Evolutionary conservation across 1,140 invertebrate species (phyloP).

Genomic region (Mya arenaria): DNA sequence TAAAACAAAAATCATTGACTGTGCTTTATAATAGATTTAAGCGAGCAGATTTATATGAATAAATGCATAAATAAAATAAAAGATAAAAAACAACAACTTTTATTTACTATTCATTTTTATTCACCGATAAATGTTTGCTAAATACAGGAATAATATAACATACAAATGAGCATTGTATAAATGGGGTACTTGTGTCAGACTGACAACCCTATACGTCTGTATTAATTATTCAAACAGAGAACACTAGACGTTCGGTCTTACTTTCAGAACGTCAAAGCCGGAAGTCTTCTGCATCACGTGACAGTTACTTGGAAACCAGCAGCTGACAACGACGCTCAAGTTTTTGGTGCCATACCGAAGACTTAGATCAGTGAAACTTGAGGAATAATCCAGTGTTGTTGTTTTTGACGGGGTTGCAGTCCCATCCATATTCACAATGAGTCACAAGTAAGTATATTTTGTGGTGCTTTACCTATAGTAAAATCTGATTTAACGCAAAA

Average conservation of each 20-base stretch:
- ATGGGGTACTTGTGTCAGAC: no score
- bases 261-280: conserved; percentile 36
- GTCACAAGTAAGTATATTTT: conserved; percentile 48
- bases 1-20: no score
- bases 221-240: conserved; percentile 24
- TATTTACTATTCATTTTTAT: no score
- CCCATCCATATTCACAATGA: conserved; percentile 28
- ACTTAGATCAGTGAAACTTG: not conserved
- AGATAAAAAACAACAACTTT: no score
- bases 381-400: not conserved
- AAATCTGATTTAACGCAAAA: not conserved
- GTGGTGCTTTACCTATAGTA: no score
- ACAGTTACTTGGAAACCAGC: conserved; percentile 40
- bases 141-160: no score
- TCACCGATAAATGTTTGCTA: no score
- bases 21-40: no score
- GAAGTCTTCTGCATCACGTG: conserved; percentile 43
- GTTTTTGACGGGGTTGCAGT: not conserved
- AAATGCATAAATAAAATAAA: no score
- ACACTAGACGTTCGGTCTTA: not conserved
- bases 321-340: conserved; percentile 27
- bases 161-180: no score
- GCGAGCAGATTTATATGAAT: no score
- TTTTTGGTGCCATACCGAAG: not conserved
- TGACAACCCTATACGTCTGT: no score